Evolutionary conservation across 2,888 invertebrate species (phyloP).

Genomic region (Mythimna lalbum): DNA sequence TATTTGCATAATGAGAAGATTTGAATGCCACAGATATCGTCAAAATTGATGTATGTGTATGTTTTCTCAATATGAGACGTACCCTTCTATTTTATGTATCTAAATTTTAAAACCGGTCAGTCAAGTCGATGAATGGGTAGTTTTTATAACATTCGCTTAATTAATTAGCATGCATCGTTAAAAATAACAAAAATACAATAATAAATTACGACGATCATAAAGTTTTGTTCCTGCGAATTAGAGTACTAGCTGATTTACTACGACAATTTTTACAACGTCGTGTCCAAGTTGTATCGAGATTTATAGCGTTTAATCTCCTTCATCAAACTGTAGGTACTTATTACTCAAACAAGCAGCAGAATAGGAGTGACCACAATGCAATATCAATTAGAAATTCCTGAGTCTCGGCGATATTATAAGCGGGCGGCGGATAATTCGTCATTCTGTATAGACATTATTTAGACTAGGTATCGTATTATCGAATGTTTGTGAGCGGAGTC

Average conservation of each 20-base stretch:
- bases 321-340: constrained; percentile 72
- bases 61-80: constrained; percentile 54
- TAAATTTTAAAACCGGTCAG: constrained; percentile 68
- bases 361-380: constrained; percentile 78
- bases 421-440: constrained; percentile 72
- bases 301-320: constrained; percentile 73
- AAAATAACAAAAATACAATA: constrained; percentile 69
- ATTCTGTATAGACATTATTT: constrained; percentile 78
- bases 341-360: constrained; percentile 70
- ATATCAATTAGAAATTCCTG: constrained; percentile 81
- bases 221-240: constrained; percentile 68
- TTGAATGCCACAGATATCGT: constrained; percentile 64
- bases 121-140: constrained; percentile 64
- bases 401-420: constrained; percentile 67
- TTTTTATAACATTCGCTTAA: constrained; percentile 69
- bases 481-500: constrained; percentile 78
- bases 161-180: constrained; percentile 71
- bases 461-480: constrained; percentile 76
- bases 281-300: constrained; percentile 56
- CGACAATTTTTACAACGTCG: constrained; percentile 64
- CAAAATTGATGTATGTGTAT: constrained; percentile 55
- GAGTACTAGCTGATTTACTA: constrained; percentile 68
- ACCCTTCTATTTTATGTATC: constrained; percentile 57
- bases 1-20: constrained; percentile 73
- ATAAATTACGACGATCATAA: constrained; percentile 70